phyloP scores from a whole-genome alignment of 2,888 invertebrate genomes.

The Abscondita cerata region DNA sequence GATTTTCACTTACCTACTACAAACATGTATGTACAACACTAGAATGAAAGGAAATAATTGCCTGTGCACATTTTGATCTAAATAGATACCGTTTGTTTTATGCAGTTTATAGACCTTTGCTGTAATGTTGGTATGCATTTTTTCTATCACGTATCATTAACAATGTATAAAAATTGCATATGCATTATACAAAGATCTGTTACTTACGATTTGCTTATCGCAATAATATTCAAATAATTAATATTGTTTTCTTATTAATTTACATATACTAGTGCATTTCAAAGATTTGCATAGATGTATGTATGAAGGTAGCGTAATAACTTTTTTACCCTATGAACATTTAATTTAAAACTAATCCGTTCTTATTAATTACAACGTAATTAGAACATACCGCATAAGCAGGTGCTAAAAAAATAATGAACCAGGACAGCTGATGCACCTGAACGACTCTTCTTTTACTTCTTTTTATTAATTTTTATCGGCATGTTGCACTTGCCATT shows the following conservation, averaged over 20 bases:
- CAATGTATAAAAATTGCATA: constrained; percentile 32
- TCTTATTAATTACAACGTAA: constrained; percentile 2
- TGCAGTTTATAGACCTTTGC: constrained; percentile 31
- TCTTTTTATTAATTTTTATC: no score
- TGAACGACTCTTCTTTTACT: no score
- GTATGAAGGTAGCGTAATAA: no score
- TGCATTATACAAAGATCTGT: constrained; percentile 22
- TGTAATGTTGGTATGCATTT: background rate
- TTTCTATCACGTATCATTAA: background rate
- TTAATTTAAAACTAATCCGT: no score
- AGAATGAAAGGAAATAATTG: constrained; percentile 14
- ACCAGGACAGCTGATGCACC: no score
- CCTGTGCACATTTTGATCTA: constrained; percentile 19
- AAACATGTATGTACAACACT: no score
- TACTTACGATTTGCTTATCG: constrained; percentile 34
- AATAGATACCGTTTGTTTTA: constrained; percentile 21
- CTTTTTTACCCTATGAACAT: no score
- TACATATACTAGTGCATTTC: background rate
- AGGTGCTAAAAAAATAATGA: background rate
- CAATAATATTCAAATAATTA: constrained; percentile 22
- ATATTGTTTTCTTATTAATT: constrained; percentile 16
- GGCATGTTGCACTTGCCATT: no score
- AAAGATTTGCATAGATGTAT: no score
- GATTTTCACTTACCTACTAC: no score
- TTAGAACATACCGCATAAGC: background rate